Conservation (phyloP, 2,888 invertebrate genomes). For the Axea sp. region DNA sequence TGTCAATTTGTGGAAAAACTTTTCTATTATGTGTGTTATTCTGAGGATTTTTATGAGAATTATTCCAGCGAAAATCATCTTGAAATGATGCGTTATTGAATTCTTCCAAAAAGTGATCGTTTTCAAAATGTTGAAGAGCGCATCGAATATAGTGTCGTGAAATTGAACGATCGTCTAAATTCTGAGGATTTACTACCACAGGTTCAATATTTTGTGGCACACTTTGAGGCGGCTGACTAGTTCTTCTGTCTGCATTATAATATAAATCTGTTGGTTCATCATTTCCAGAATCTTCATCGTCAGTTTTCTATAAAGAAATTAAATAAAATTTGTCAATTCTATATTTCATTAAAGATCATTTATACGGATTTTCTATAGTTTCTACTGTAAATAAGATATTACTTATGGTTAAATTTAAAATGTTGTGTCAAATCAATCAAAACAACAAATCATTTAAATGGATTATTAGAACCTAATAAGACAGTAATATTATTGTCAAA, state of each 20-base stretch:
- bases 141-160: constrained; percentile 50
- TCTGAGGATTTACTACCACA: constrained; percentile 58
- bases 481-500: no score
- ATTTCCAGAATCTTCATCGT: constrained; percentile 96
- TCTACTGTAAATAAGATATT: no score
- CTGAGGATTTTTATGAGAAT: constrained; percentile 20
- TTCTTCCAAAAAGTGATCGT: constrained; percentile 45
- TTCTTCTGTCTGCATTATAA: constrained; percentile 81
- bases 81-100: constrained; percentile 58
- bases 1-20: constrained; percentile 9
- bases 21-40: constrained; percentile 13
- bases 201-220: constrained; percentile 69
- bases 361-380: no score
- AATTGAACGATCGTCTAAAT: constrained; percentile 58
- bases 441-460: no score
- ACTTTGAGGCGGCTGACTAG: constrained; percentile 72
- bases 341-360: no score
- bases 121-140: constrained; percentile 39
- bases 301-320: constrained; percentile 85
- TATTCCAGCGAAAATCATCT: constrained; percentile 56
- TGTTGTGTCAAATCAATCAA: no score
- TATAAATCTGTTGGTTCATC: constrained; percentile 92
- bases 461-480: no score
- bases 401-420: no score
- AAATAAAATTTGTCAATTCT: no score